Conservation (phyloP, 2,888 invertebrate genomes). For the Altica lythri region DNA sequence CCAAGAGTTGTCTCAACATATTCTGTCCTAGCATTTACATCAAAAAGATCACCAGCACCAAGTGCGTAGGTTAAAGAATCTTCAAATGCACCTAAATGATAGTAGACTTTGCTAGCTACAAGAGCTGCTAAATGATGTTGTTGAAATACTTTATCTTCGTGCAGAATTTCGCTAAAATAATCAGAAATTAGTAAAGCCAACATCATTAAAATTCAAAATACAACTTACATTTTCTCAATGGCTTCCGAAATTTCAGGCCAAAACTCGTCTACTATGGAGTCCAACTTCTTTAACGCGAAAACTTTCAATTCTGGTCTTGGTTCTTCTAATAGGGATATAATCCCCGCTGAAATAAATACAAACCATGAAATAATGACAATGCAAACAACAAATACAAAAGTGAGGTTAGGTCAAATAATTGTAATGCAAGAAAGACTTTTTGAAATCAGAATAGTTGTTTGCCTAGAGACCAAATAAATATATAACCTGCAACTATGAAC, state of each 20-base stretch:
- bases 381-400: constrained; percentile 26
- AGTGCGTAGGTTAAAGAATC: constrained; percentile 97
- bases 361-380: constrained; percentile 1
- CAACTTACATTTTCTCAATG: constrained; percentile 86
- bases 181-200: not conserved
- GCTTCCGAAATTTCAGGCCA: constrained; percentile 99
- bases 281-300: constrained; percentile 90
- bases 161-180: constrained; percentile 79
- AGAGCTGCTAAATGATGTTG: constrained; percentile 94
- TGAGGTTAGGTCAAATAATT: constrained; percentile 37
- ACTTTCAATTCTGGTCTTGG: constrained; percentile 91
- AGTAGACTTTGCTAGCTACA: constrained; percentile 98
- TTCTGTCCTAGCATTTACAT: constrained; percentile 91
- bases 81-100: constrained; percentile 95
- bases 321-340: constrained; percentile 94
- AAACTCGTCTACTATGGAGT: constrained; percentile 94
- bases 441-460: not conserved
- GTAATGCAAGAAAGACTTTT: not conserved
- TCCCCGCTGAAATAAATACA: constrained; percentile 75
- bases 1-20: constrained; percentile 95
- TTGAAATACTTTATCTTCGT: constrained; percentile 87
- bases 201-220: not conserved
- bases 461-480: not conserved
- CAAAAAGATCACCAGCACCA: constrained; percentile 92
- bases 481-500: not conserved